phyloP scores from a whole-genome alignment of 2,888 invertebrate genomes.

The Anagyrus pseudococci region DNA sequence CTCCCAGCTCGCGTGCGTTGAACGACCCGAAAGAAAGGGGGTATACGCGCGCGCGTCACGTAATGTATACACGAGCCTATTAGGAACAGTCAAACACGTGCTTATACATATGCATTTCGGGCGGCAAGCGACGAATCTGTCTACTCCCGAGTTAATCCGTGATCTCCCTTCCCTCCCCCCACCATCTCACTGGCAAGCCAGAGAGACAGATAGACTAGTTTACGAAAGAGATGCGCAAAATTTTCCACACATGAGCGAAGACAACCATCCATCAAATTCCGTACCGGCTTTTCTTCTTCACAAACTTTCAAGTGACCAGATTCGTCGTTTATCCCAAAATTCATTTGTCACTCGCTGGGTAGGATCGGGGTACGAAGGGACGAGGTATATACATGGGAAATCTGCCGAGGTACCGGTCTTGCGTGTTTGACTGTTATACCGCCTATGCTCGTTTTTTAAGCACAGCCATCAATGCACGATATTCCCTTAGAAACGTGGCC shows the following conservation, averaged over 20 bases:
- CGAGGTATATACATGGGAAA: constrained; percentile 21
- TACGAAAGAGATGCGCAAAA: constrained; percentile 40
- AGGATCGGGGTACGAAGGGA: not conserved
- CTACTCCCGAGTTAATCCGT: not conserved
- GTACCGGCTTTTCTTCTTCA: constrained; percentile 7
- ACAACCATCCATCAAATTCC: constrained; percentile 55
- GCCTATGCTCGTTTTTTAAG: too few species aligned
- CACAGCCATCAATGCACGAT: too few species aligned
- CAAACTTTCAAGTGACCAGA: constrained; percentile 30
- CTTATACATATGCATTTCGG: not conserved
- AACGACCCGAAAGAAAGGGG: not conserved
- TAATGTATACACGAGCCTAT: constrained; percentile 1
- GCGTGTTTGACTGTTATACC: too few species aligned
- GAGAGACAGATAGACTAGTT: not conserved
- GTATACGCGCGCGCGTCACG: not conserved
- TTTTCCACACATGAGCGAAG: constrained; percentile 59
- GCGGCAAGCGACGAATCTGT: not conserved
- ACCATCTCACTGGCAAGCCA: not conserved
- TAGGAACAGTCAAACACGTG: constrained; percentile 23
- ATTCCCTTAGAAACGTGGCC: too few species aligned
- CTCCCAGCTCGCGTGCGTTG: not conserved
- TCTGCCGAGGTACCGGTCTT: not conserved
- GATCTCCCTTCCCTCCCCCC: not conserved
- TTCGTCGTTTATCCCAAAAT: constrained; percentile 44
- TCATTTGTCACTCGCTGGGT: constrained; percentile 58